phyloP scores from a whole-genome alignment of 2,888 invertebrate species.

The Oxyteleia sp. region DNA sequence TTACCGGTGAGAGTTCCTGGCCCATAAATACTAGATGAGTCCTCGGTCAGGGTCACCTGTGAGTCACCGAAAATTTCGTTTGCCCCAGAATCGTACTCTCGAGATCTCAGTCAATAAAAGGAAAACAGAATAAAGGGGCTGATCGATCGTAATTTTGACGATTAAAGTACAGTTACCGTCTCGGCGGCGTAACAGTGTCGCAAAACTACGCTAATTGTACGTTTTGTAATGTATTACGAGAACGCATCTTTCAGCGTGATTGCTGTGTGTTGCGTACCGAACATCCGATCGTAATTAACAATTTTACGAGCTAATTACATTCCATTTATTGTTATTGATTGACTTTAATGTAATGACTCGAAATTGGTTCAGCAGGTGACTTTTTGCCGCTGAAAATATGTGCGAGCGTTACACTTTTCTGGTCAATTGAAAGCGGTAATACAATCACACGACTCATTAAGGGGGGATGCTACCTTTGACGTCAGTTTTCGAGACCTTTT shows the following conservation, averaged over 20 bases:
- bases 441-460: too few relatives aligned
- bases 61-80: too few relatives aligned
- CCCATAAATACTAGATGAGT: too few relatives aligned
- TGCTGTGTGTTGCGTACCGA: background rate
- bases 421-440: background rate
- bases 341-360: conserved; percentile 10
- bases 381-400: background rate
- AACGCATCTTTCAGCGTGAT: conserved; percentile 33
- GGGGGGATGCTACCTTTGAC: too few relatives aligned
- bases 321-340: conserved; percentile 31
- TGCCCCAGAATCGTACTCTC: conserved; percentile 44
- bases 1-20: too few relatives aligned
- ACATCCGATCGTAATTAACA: conserved; percentile 35
- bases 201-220: conserved; percentile 44
- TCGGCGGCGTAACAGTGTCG: conserved; percentile 25
- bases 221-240: conserved; percentile 58
- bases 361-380: conserved; percentile 9
- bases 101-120: conserved; percentile 3
- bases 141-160: conserved; percentile 47
- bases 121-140: conserved; percentile 10
- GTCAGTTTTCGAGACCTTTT: too few relatives aligned
- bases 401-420: background rate
- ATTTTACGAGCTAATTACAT: conserved; percentile 26
- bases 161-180: conserved; percentile 62
- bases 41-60: too few relatives aligned